Evolutionary conservation across 2,888 invertebrate genomes (phyloP).

Genomic region (Drosophila picticornis): DNA sequence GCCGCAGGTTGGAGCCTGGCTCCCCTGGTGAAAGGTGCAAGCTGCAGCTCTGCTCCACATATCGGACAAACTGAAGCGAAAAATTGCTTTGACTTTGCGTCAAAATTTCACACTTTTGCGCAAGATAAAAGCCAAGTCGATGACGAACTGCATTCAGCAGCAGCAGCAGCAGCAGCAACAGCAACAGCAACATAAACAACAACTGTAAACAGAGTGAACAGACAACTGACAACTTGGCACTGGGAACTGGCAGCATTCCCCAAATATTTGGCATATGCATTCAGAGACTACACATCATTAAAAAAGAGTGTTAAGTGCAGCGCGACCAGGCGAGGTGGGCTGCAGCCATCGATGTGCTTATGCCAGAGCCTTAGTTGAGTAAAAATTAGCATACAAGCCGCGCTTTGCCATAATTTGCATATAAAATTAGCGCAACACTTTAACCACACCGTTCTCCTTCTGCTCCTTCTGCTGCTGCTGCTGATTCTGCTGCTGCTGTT

Average conservation of each 20-base stretch:
- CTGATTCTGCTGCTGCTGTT: conserved; percentile 10
- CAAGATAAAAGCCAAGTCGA: conserved; percentile 62
- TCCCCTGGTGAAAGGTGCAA: conserved; percentile 63
- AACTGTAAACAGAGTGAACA: conserved; percentile 15
- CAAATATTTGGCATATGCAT: conserved; percentile 71
- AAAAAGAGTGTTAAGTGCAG: conserved; percentile 65
- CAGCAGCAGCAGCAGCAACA: neutral
- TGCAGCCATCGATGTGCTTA: conserved; percentile 7
- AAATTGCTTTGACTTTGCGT: conserved; percentile 76
- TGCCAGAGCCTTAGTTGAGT: conserved; percentile 18
- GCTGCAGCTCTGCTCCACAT: conserved; percentile 61
- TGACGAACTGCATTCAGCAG: conserved; percentile 38
- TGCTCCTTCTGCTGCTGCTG: neutral
- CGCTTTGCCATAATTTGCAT: conserved; percentile 79
- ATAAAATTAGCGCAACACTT: conserved; percentile 80
- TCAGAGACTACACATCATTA: conserved; percentile 66
- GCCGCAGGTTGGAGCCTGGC: conserved; percentile 29
- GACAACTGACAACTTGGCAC: conserved; percentile 4
- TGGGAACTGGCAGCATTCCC: conserved; percentile 57
- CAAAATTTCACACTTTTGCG: conserved; percentile 77
- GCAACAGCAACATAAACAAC: neutral
- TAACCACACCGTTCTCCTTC: conserved; percentile 26
- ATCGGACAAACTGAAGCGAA: conserved; percentile 70
- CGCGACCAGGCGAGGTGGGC: neutral
- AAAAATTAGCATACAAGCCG: conserved; percentile 77